Evolutionary conservation across 2,113 vertebrate species (phyloP), one percentile per base, ranked within the genome.

Genomic region (Cygnus buccinator): DNA sequence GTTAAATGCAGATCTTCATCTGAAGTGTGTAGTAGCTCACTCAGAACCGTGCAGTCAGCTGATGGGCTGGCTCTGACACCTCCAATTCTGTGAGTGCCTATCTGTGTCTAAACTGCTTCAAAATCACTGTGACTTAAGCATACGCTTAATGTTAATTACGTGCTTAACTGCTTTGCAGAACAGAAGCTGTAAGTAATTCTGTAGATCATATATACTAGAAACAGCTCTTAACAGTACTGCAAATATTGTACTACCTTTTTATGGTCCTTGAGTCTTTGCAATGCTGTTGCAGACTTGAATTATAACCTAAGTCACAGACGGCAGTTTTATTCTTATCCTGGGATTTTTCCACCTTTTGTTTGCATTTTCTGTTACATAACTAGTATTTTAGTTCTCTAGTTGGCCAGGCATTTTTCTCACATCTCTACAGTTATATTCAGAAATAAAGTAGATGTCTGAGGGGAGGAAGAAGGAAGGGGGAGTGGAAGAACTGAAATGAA

Each of bases 311-410:
- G 39, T 67, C 43, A 74, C 66, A 87, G 57, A 33, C 70, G 75
- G 57, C 18, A 18, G 35, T 72, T 93, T 82, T 91, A 81, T 90
- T 81, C 85, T 80, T 66, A 81, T 78, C 43, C 19, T 70, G 57
- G 48, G 62, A 48, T 65, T 92, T 95, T 93, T 61, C 39, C 74
- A 58, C 54, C 5, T 90, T 88, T 89, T 89, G 39, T 89, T 88
- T 92, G 62, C 29, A 5, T 95, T 93, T 97, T 90, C 35, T 79
- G 58, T 95, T 96, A 57, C 37, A 13, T 81, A 93, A 87, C n/a
- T 48, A 44, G n/a, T 41, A 72, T 58, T 90, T 95, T 66, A 82
- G 31, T 67, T 82, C 79, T 78, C 18, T 22, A 72, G 23, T 82
- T 94, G 87, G 67, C 43, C 13, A 35, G 50, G 25, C 22, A 72